These are phyloP conservation scores for Chesias legatella DNA, from an alignment of 2,888 invertebrate genomes.

Conservation along the genomic window DNA sequence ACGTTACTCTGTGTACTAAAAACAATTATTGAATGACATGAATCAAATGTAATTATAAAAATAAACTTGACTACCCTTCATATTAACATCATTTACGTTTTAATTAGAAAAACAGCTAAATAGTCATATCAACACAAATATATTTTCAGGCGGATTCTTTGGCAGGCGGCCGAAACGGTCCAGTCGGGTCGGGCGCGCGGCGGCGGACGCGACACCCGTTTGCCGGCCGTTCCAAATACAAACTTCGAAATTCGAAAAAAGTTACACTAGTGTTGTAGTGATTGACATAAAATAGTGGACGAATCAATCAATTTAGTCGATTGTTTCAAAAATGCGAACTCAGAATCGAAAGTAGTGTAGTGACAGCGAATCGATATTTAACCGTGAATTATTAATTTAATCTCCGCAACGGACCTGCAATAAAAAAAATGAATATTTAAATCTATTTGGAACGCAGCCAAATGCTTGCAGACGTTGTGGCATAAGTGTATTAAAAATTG, in stretches of 20 bases:
- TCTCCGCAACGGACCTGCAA: conserved; percentile 18
- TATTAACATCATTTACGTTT: too few species aligned
- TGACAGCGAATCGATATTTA: conserved; percentile 32
- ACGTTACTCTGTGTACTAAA: too few species aligned
- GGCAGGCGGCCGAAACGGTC: conserved; percentile 68
- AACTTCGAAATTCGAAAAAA: conserved; percentile 27
- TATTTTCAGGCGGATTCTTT: conserved; percentile 71
- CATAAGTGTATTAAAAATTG: conserved; percentile 9
- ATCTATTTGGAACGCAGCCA: conserved; percentile 22
- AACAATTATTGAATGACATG: too few species aligned
- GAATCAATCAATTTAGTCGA: conserved; percentile 18
- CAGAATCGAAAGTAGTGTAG: conserved; percentile 38
- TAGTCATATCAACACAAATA: conserved; percentile 69
- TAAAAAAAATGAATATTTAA: conserved; percentile 22
- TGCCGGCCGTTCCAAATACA: conserved; percentile 41
- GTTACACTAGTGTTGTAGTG: conserved; percentile 27
- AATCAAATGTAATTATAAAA: too few species aligned
- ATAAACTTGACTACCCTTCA: too few species aligned
- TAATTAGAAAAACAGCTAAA: conserved; percentile 32
- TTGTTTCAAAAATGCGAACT: conserved; percentile 22
- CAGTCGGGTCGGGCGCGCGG: conserved; percentile 69
- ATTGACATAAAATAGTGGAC: conserved; percentile 2
- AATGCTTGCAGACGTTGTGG: conserved; percentile 15
- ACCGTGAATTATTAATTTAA: conserved; percentile 23
- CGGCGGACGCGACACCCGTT: conserved; percentile 60